phyloP scores from a whole-genome alignment of 2,797 vertebrate species.

The Malurus splendens region DNA sequence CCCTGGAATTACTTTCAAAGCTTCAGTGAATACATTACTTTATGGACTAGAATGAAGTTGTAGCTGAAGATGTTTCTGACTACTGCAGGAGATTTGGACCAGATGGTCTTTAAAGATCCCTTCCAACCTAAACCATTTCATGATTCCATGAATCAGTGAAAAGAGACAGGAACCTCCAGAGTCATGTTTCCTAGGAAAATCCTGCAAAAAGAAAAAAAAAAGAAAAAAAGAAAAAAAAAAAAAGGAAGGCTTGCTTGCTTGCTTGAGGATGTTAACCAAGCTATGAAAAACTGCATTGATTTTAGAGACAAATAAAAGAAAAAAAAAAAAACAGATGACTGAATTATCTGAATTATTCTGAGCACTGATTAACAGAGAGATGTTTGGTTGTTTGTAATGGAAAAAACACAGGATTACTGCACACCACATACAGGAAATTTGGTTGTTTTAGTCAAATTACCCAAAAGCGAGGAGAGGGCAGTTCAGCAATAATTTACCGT shows the following conservation, averaged over 20 bases:
- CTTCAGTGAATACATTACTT: neutral
- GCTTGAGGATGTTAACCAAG: neutral
- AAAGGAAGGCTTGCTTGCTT: neutral
- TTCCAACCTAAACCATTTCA: neutral
- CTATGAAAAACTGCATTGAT: neutral
- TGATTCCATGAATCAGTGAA: neutral
- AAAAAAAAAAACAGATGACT: neutral
- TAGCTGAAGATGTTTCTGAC: neutral
- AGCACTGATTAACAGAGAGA: neutral
- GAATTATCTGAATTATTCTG: neutral
- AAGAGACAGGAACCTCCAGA: neutral
- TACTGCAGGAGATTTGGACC: neutral
- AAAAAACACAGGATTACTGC: neutral
- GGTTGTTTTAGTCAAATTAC: neutral
- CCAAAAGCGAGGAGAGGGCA: neutral
- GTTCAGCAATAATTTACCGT: neutral
- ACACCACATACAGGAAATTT: neutral
- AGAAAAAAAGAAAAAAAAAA: too few species aligned
- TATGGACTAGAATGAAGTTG: neutral
- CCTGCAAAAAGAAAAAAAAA: neutral
- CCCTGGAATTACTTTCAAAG: neutral
- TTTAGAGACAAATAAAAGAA: neutral
- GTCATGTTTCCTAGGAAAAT: neutral
- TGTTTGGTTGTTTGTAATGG: neutral
- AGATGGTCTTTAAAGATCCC: neutral